Base-by-base conservation (phyloP, 2,888 invertebrate species). In the Netelia melanura region DNA sequence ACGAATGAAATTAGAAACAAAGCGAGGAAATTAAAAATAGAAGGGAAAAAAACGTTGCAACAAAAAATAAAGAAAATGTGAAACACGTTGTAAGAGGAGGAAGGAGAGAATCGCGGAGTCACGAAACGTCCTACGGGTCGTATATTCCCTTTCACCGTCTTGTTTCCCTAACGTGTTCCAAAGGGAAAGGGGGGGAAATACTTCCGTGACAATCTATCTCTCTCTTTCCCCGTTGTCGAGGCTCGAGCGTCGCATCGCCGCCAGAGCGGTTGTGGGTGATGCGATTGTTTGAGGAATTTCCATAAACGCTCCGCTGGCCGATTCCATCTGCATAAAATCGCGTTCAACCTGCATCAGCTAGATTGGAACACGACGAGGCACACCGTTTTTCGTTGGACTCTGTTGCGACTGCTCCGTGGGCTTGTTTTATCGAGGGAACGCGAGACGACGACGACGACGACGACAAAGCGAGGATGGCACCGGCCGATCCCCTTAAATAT, bases 281-380 rank as follows among this genome's bases (percentile, higher is more conserved):
- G 74, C 86, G 77, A 86, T 85, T 85, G 84, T 81, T 86, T 75
- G 74, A 72, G 62, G 67, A 85, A 87, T 87, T 87, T 87, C 86
- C 86, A 86, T 87, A 87, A 87, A 86, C 86, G 86, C 81, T 86
- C 62, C 72, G 81, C 56, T 65, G 77, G 62, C 48, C 64, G 74
- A 81, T 86, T 86, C 70, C 71, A 86, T 87, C 86, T 86, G 87
- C 87, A 86, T 85, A 86, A 86, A 86, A 86, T 86, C 84, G 83
- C 81, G 81, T 81, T 67, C 81, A 68, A 80, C 56, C 71, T 43
- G 81, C 77, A 81, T 85, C 83, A 76, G 80, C 77, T 48, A 79
- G 70, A 86, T 86, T 78, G 86, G 79, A 80, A 87, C 74, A 83
- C 72, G 25, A 58, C 3, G 70, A 62, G 54, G 79, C 65, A 76